Percentiles rank a stretch among this genome's conserved stretches.
phyloP scores from a whole-genome alignment of 2,888 invertebrate genomes.

The Acanthococcus lagerstroemiae region DNA sequence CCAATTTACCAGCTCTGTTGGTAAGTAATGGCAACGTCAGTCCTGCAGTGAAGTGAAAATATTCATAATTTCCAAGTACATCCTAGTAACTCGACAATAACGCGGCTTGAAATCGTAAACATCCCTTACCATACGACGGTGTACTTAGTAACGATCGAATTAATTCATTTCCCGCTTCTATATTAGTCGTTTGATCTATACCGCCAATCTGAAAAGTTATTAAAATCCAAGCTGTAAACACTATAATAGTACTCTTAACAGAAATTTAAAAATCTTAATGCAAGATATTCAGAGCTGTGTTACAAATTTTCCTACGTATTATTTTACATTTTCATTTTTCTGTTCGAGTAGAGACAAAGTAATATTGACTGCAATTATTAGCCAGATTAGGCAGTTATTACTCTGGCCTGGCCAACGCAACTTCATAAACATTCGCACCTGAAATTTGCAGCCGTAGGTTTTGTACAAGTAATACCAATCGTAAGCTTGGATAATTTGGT shows the following conservation, averaged over 20 bases:
- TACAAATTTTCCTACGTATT: no score
- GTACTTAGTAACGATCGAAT: slow-evolving; percentile 58
- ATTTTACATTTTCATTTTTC: no score
- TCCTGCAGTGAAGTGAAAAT: slow-evolving; percentile 47
- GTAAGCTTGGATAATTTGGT: slow-evolving; percentile 58
- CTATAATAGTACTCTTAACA: no score
- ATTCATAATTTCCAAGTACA: no score
- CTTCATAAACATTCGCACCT: slow-evolving; percentile 45
- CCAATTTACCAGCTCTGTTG: slow-evolving; percentile 86
- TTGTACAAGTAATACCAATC: slow-evolving; percentile 52
- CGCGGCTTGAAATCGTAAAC: no score
- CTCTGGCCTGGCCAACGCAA: no score
- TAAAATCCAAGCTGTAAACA: neutral
- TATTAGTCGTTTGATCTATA: slow-evolving; percentile 96
- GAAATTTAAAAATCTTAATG: no score
- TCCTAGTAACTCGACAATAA: no score
- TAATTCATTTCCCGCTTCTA: slow-evolving; percentile 85
- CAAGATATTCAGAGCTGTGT: no score
- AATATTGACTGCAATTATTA: no score
- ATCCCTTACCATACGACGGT: slow-evolving; percentile 63
- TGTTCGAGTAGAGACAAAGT: no score
- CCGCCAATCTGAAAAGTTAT: slow-evolving; percentile 73
- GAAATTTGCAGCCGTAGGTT: slow-evolving; percentile 47
- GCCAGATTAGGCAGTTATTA: no score
- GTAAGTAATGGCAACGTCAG: slow-evolving; percentile 87